A percentile compares a stretch with the other conserved stretches of the same genome.
phyloP scores from a whole-genome alignment of 2,888 invertebrate species.

The Volucella zonaria region DNA sequence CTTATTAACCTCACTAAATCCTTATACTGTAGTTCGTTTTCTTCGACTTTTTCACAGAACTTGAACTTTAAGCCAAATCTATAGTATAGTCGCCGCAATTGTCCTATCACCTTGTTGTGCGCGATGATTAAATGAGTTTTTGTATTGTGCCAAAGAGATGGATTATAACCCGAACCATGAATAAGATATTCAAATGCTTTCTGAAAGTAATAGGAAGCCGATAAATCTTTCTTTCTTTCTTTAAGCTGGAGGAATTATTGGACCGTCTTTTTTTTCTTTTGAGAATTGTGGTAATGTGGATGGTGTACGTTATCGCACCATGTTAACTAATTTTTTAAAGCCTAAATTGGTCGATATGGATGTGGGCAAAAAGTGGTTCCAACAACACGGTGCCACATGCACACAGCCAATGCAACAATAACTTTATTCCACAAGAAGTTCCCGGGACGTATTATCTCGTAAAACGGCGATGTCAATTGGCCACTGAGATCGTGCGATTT shows the following conservation, averaged over 20 bases:
- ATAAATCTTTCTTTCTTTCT: not conserved
- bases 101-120: no score
- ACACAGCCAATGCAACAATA: not conserved
- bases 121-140: no score
- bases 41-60: no score
- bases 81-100: no score
- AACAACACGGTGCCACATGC: conserved; percentile 13
- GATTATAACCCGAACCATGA: no score
- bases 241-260: not conserved
- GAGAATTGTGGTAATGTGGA: not conserved
- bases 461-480: no score
- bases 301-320: not conserved
- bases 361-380: not conserved
- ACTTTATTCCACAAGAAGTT: not conserved
- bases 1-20: no score
- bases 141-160: no score
- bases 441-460: not conserved
- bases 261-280: no score
- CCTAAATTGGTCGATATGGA: not conserved
- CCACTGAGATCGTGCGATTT: not conserved
- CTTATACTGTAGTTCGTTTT: no score
- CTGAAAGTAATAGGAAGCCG: not conserved
- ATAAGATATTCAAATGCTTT: no score
- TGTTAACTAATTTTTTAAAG: not conserved
- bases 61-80: no score